Percentiles rank a stretch among this genome's conserved stretches.
Evolutionary conservation across 2,888 invertebrate species (phyloP).

Genomic region (Athalia circularis): DNA sequence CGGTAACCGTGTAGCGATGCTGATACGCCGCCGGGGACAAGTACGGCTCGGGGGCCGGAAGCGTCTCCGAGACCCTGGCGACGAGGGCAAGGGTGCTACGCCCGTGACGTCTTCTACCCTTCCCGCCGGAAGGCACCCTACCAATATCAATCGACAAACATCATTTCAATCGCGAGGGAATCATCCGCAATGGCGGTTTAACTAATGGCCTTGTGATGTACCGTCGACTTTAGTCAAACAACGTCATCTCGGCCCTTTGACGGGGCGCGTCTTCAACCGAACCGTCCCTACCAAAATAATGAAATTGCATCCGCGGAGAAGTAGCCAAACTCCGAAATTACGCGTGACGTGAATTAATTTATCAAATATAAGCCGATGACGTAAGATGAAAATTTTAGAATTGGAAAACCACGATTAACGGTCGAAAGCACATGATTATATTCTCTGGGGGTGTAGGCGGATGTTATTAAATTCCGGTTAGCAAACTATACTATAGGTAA

Average conservation of each 20-base stretch:
- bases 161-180: slow-evolving; percentile 9
- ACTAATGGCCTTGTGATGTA: slow-evolving; percentile 37
- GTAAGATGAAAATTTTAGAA: too few species aligned
- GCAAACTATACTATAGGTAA: too few species aligned
- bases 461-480: too few species aligned
- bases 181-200: not conserved
- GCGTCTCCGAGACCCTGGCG: not conserved
- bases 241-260: slow-evolving; percentile 31
- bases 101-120: not conserved
- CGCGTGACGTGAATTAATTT: too few species aligned
- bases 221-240: slow-evolving; percentile 11
- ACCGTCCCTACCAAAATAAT: not conserved
- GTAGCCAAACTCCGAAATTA: too few species aligned
- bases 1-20: not conserved
- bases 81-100: not conserved
- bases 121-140: not conserved
- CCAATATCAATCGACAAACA: slow-evolving; percentile 33
- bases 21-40: not conserved
- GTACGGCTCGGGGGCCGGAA: not conserved
- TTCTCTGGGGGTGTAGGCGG: too few species aligned
- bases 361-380: too few species aligned
- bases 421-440: too few species aligned
- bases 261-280: not conserved
- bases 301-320: too few species aligned
- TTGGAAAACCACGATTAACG: too few species aligned